phyloP scores from a whole-genome alignment of 2,888 invertebrate species.

The Pedicia rivosa region DNA sequence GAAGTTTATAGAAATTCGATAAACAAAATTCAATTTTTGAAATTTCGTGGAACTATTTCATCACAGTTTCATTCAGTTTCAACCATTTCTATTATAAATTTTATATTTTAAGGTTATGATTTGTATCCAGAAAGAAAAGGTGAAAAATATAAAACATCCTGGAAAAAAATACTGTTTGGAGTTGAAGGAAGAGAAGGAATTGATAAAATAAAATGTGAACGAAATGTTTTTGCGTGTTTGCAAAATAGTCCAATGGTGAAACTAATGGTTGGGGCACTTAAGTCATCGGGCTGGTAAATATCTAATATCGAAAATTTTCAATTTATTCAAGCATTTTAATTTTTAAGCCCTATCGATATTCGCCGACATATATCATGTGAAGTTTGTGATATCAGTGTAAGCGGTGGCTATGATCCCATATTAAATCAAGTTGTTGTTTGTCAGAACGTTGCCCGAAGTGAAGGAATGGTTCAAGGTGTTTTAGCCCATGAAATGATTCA shows the following conservation, averaged over 20 bases:
- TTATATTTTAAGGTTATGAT: no score
- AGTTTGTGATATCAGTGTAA: slow-evolving; percentile 66
- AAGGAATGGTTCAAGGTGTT: slow-evolving; percentile 60
- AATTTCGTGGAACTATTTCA: no score
- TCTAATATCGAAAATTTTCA: slow-evolving; percentile 6
- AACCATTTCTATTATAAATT: no score
- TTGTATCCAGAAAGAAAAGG: slow-evolving; percentile 69
- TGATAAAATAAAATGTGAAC: slow-evolving; percentile 63
- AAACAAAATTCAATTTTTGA: no score
- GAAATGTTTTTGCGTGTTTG: slow-evolving; percentile 57
- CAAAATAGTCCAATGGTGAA: slow-evolving; percentile 67
- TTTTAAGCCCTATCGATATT: slow-evolving; percentile 58
- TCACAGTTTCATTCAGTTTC: no score
- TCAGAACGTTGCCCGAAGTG: slow-evolving; percentile 59
- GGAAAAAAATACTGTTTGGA: slow-evolving; percentile 39
- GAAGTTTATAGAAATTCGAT: no score
- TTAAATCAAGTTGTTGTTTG: slow-evolving; percentile 77
- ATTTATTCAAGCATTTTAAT: slow-evolving; percentile 5
- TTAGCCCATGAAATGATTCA: slow-evolving; percentile 89
- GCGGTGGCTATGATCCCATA: slow-evolving; percentile 80
- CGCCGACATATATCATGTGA: slow-evolving; percentile 85
- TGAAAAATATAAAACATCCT: slow-evolving; percentile 35
- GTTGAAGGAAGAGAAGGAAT: slow-evolving; percentile 52
- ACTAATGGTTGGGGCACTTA: slow-evolving; percentile 71
- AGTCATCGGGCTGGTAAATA: slow-evolving; percentile 59